A percentile compares a stretch with the other conserved stretches of the same genome.
These are phyloP conservation scores for Pseudochromis fuscus DNA, from an alignment of 2,797 vertebrate species.

Conservation along the genomic window DNA sequence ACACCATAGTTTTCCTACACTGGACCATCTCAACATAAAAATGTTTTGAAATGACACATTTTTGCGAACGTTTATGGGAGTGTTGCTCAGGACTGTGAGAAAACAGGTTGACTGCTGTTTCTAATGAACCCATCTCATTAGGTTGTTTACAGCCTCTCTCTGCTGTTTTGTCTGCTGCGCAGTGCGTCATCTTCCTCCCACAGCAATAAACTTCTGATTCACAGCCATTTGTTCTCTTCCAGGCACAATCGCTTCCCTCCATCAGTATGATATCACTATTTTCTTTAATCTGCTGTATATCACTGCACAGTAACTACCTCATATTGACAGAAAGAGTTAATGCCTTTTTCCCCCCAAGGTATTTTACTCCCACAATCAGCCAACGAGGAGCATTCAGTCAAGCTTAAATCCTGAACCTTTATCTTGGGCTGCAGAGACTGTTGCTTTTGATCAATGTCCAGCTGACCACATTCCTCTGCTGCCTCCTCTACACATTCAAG, in stretches of 20 bases:
- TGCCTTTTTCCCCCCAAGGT: constrained; percentile 11
- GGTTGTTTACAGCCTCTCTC: not conserved
- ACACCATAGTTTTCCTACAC: not conserved
- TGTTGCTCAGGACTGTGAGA: not conserved
- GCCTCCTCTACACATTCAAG: constrained; percentile 57
- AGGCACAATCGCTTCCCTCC: constrained; percentile 19
- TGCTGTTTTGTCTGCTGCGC: not conserved
- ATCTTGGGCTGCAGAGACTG: constrained; percentile 47
- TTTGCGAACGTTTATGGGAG: not conserved
- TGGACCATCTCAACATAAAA: not conserved
- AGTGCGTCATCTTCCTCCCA: constrained; percentile 8
- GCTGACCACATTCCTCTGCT: constrained; percentile 65
- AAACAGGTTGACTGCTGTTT: not conserved
- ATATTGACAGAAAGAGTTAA: constrained; percentile 17
- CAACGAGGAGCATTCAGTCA: constrained; percentile 41
- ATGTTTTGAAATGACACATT: not conserved
- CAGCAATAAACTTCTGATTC: constrained; percentile 16
- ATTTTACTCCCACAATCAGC: constrained; percentile 29
- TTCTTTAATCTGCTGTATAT: constrained; percentile 4
- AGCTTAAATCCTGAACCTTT: constrained; percentile 57
- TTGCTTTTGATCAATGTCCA: constrained; percentile 53
- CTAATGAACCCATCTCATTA: not conserved
- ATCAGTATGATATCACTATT: constrained; percentile 7
- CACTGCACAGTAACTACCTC: constrained; percentile 9
- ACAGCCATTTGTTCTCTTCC: constrained; percentile 22